These are phyloP conservation scores for Ridgeia piscesae DNA, from an alignment of 1,140 invertebrate genomes.

Conservation along the genomic window DNA sequence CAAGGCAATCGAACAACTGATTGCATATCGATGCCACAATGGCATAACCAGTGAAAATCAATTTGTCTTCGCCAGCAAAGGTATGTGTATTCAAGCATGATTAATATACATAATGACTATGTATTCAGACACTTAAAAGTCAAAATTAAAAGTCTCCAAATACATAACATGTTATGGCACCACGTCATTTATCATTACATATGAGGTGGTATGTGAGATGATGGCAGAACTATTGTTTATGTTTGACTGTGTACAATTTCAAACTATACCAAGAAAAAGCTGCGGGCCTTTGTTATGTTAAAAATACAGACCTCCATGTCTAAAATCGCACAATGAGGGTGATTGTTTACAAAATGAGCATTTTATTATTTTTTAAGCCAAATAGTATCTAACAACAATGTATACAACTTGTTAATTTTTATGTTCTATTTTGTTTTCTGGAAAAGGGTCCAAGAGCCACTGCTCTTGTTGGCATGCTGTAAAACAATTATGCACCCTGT, in stretches of 20 bases:
- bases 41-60: background rate
- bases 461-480: background rate
- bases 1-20: background rate
- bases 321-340: too few species aligned
- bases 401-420: background rate
- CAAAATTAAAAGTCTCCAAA: too few species aligned
- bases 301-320: too few species aligned
- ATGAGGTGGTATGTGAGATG: background rate
- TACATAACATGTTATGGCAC: background rate
- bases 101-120: background rate
- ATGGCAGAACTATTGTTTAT: background rate
- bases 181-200: background rate
- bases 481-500: background rate
- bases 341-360: background rate
- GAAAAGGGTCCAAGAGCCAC: background rate
- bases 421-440: background rate
- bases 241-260: background rate
- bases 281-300: too few species aligned
- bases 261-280: background rate
- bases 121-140: too few species aligned
- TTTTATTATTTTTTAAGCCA: background rate
- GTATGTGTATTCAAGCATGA: background rate
- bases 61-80: background rate
- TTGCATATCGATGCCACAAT: background rate
- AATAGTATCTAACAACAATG: background rate